Conservation (phyloP, 1,140 invertebrate genomes). For the Campodea augens region DNA sequence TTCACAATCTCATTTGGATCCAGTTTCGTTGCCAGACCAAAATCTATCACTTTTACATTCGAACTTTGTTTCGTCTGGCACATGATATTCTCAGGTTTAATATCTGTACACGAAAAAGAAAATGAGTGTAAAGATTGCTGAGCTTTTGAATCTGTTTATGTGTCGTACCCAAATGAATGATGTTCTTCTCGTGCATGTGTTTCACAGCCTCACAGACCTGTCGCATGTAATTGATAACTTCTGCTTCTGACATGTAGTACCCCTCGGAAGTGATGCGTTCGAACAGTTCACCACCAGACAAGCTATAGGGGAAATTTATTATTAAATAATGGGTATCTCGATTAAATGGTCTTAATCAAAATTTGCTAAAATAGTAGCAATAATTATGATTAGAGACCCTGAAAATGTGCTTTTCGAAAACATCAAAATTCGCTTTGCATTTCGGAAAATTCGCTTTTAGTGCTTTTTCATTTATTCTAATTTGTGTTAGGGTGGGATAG, state of each 20-base stretch:
- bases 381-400: too few species aligned
- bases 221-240: slow-evolving; percentile 97
- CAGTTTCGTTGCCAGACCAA: slow-evolving; percentile 90
- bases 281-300: slow-evolving; percentile 95
- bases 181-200: slow-evolving; percentile 99
- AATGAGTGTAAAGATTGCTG: slow-evolving; percentile 3
- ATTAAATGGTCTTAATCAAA: too few species aligned
- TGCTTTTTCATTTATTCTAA: too few species aligned
- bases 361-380: too few species aligned
- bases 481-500: too few species aligned
- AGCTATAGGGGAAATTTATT: slow-evolving; percentile 37
- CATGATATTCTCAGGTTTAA: slow-evolving; percentile 99
- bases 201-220: slow-evolving; percentile 96
- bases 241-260: slow-evolving; percentile 97
- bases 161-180: slow-evolving; percentile 81
- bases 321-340: too few species aligned
- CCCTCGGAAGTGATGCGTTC: slow-evolving; percentile 94
- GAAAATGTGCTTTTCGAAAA: too few species aligned
- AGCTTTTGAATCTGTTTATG: too few species aligned
- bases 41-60: slow-evolving; percentile 97
- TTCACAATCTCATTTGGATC: slow-evolving; percentile 98
- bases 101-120: slow-evolving; percentile 33
- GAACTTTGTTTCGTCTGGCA: slow-evolving; percentile 88
- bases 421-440: too few species aligned
- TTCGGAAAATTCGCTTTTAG: too few species aligned